Evolutionary conservation across 2,888 invertebrate species (phyloP).

Genomic region (Deilephila porcellus): DNA sequence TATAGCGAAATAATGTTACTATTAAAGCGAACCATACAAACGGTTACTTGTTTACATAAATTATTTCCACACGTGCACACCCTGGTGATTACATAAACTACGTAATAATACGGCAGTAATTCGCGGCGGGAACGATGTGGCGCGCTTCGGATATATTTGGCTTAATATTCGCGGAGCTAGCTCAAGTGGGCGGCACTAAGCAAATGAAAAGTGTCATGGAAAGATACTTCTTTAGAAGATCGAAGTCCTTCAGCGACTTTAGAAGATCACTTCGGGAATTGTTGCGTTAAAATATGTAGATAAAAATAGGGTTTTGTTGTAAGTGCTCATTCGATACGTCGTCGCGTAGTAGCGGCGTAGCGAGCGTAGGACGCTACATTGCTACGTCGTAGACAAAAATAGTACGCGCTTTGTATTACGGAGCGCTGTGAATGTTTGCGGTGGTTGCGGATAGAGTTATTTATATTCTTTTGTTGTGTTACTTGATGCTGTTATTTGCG

Average conservation of each 20-base stretch:
- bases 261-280: not conserved
- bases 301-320: not conserved
- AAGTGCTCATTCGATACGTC: not conserved
- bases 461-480: not conserved
- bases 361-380: conserved; percentile 5
- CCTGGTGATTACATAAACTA: not conserved
- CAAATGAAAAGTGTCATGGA: not conserved
- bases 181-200: not conserved
- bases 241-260: not conserved
- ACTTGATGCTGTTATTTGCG: not conserved
- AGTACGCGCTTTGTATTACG: not conserved
- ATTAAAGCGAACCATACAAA: not conserved
- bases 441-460: not conserved
- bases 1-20: not conserved
- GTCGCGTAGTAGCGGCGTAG: conserved; percentile 17
- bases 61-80: not conserved
- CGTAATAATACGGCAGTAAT: not conserved
- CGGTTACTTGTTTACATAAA: not conserved
- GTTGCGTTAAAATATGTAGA: not conserved
- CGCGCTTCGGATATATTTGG: not conserved
- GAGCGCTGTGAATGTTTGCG: not conserved
- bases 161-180: not conserved
- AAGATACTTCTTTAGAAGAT: not conserved
- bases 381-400: conserved; percentile 15
- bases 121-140: not conserved